phyloP scores from a whole-genome alignment of 2,888 invertebrate species.

The Linnaemya tessellans region DNA sequence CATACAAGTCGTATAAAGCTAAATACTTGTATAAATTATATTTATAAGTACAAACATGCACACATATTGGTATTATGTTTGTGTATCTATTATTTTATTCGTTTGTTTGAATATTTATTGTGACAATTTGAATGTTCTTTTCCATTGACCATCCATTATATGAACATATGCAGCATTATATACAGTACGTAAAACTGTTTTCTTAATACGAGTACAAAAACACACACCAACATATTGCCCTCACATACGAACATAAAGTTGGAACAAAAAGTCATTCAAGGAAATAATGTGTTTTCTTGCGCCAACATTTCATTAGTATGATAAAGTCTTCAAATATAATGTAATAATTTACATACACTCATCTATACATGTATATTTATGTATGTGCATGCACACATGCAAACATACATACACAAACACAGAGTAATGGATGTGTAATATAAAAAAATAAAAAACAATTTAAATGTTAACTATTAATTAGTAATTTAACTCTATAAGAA shows the following conservation, averaged over 20 bases:
- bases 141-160: slow-evolving; percentile 63
- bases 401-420: too few relatives aligned
- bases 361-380: not conserved
- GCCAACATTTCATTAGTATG: slow-evolving; percentile 25
- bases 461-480: too few relatives aligned
- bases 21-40: slow-evolving; percentile 25
- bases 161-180: slow-evolving; percentile 11
- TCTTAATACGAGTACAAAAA: not conserved
- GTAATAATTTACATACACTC: not conserved
- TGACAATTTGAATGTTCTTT: slow-evolving; percentile 73
- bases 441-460: too few relatives aligned
- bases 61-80: slow-evolving; percentile 1
- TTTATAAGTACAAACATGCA: not conserved
- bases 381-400: too few relatives aligned
- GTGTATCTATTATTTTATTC: slow-evolving; percentile 51
- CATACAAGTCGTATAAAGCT: slow-evolving; percentile 2
- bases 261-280: slow-evolving; percentile 35
- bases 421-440: too few relatives aligned
- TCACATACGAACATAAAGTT: slow-evolving; percentile 7
- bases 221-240: not conserved
- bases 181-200: not conserved
- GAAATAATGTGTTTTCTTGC: slow-evolving; percentile 42
- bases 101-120: slow-evolving; percentile 72
- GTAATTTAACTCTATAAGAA: too few relatives aligned
- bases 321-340: not conserved